Base-by-base conservation (phyloP, 2,888 invertebrate species). In the Epistrophella euchroma region DNA sequence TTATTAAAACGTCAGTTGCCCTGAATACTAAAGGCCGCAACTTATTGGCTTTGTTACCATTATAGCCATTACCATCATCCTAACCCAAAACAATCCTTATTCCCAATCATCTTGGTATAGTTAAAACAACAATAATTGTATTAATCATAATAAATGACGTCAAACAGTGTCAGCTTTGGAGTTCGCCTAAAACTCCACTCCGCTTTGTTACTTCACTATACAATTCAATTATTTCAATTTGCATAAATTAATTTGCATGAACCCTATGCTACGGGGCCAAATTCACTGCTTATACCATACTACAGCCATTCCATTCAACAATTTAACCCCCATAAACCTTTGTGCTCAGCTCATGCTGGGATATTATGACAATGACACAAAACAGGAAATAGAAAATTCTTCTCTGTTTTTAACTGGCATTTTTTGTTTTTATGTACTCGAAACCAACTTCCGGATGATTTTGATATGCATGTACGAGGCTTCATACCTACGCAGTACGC, bases 231-330 rank as follows among this genome's bases (percentile, higher is more conserved):
- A 66, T 66, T 66, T 52, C 58, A 58, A 75, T 84, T 75, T 66
- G 71, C 74, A 80, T 84, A 79, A 84, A 84, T 80, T 84, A 71
- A 80, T 80, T 84, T 84, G 80, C 80, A 84, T 75, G 80, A 80
- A 58, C 84, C 35, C 79, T 70, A 28, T 22, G 47, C 70, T 64
- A 13, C 19, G 35, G 79, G 62, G 56, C 50, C 19, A 79, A 70
- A 74, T 79, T 79, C 71, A 55, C 64, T 70, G 43, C 83, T 62
- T 45, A 43, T n/a, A 5, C 13, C 19, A 45, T 11, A 11, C 19
- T 0, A 2, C 0, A 1, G 19, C 15, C 13, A 25, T 58, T 19
- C 13, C 19, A 0, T 35, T 4, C 6, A 19, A 11, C 5, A 35
- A 4, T 7, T 15, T 40, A 22, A 7, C 37, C 22, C 22, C 9